phyloP scores from a whole-genome alignment of 2,888 invertebrate species.

The Peribatodes rhomboidaria region DNA sequence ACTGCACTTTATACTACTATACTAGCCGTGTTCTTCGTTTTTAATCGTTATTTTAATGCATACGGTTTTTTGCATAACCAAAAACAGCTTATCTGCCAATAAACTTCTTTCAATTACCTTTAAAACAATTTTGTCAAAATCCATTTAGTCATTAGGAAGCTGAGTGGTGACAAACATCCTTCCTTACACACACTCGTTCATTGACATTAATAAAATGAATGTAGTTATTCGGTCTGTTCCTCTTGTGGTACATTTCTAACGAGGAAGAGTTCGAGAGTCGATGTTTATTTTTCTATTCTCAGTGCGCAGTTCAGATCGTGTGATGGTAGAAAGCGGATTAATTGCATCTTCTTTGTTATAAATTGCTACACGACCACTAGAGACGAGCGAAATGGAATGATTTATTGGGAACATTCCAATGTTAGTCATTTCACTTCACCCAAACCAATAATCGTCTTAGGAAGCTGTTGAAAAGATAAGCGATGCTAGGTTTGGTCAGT shows the following conservation, averaged over 20 bases:
- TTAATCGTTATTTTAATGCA: no score
- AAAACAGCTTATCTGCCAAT: no score
- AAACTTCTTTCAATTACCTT: no score
- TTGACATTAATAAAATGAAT: no score
- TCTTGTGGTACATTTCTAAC: no score
- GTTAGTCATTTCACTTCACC: background rate
- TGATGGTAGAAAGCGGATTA: slow-evolving; percentile 4
- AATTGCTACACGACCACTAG: background rate
- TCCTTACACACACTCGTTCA: no score
- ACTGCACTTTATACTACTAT: background rate
- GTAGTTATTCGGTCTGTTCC: no score
- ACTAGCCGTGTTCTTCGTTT: no score
- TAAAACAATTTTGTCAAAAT: no score
- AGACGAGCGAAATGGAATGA: slow-evolving; percentile 4
- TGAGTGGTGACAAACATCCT: no score
- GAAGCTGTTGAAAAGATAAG: background rate
- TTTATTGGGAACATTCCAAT: background rate
- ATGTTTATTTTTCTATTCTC: background rate
- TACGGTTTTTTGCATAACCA: no score
- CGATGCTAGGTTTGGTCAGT: background rate
- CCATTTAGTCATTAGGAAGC: no score
- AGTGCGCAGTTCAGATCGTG: background rate
- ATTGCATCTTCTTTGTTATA: slow-evolving; percentile 16
- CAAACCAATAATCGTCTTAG: background rate
- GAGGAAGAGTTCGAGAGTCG: background rate